A percentile compares a stretch with the other conserved stretches of the same genome.
These are phyloP conservation scores for Coluber constrictor DNA, from an alignment of 2,797 vertebrate genomes.

Conservation along the genomic window DNA sequence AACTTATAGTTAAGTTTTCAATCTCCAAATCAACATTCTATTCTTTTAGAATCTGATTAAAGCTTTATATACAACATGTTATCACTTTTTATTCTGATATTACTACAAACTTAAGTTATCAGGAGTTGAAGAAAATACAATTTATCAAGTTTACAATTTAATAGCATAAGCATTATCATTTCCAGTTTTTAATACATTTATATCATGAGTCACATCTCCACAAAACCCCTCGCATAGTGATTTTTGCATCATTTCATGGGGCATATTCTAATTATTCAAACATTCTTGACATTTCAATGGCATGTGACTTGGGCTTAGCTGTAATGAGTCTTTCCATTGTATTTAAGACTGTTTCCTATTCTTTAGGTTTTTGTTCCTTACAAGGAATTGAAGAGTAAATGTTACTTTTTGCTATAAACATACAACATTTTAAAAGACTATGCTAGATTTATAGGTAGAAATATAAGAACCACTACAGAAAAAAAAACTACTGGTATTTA, in stretches of 20 bases:
- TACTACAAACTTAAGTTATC: neutral
- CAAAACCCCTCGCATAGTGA: neutral
- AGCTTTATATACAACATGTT: neutral
- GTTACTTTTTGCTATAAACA: neutral
- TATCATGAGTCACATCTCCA: neutral
- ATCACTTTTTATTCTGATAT: neutral
- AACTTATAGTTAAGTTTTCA: neutral
- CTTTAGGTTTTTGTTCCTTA: neutral
- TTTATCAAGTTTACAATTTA: neutral
- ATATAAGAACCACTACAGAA: neutral
- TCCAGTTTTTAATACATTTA: neutral
- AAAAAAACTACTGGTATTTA: neutral
- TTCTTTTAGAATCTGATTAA: neutral
- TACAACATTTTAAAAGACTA: neutral
- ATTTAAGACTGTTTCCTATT: neutral
- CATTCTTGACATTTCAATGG: neutral
- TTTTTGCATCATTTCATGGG: neutral
- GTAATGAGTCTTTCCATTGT: neutral
- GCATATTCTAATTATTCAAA: neutral
- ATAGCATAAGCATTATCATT: neutral
- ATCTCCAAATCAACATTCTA: neutral
- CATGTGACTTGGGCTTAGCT: neutral
- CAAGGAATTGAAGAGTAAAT: neutral
- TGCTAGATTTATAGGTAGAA: neutral
- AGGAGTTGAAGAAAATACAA: neutral